Percentiles rank a stretch among this genome's conserved stretches.
Conservation (phyloP, 2,888 invertebrate genomes). For the Eupithecia pulchellata region DNA sequence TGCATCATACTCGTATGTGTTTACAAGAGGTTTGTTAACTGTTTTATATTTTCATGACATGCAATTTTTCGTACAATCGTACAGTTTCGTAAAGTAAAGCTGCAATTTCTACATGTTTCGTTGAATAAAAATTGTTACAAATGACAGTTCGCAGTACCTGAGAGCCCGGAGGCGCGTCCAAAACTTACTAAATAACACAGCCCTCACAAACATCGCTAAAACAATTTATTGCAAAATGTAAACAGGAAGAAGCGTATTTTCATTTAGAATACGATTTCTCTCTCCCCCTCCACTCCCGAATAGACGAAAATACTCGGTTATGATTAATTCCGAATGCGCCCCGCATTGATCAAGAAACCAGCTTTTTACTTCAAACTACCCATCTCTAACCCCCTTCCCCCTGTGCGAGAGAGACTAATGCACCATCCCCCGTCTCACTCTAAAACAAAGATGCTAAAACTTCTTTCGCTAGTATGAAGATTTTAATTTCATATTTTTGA, state of each 20-base stretch:
- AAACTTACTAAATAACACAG: constrained; percentile 60
- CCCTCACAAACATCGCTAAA: constrained; percentile 78
- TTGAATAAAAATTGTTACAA: not conserved
- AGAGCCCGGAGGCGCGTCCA: not conserved
- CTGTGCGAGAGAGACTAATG: constrained; percentile 81
- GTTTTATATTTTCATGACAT: not conserved
- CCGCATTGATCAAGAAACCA: constrained; percentile 85
- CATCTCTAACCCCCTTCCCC: constrained; percentile 70
- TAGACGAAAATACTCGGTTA: constrained; percentile 86
- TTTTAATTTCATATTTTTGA: constrained; percentile 86
- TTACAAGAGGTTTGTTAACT: not conserved
- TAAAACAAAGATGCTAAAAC: constrained; percentile 86
- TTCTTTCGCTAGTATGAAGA: constrained; percentile 86
- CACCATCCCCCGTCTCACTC: constrained; percentile 80
- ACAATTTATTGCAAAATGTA: constrained; percentile 86
- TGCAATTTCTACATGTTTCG: not conserved
- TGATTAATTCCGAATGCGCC: constrained; percentile 85
- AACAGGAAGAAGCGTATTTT: constrained; percentile 85
- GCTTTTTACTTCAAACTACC: constrained; percentile 85
- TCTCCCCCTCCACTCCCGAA: constrained; percentile 59
- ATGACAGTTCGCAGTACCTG: not conserved
- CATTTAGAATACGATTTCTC: constrained; percentile 84
- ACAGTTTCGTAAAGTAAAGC: not conserved
- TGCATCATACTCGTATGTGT: not conserved
- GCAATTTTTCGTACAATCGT: not conserved